Evolutionary conservation across 2,888 invertebrate genomes (phyloP), one percentile per base, ranked within the genome.

Genomic region (Hypselothyrea guttata): DNA sequence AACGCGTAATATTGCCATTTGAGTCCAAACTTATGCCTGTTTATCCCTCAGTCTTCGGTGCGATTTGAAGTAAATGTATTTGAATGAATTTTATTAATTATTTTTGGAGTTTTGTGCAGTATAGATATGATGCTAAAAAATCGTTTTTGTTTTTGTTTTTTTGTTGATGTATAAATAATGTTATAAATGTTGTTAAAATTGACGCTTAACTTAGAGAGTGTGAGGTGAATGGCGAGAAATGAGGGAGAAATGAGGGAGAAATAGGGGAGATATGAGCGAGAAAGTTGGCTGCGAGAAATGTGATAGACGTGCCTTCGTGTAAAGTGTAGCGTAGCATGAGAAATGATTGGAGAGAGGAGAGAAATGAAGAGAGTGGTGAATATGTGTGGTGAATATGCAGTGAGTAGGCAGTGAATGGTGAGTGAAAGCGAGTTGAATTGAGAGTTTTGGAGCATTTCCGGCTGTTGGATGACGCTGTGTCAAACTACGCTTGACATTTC

Each of bases 251-350:
- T 13, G 16, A 46, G 2, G 34, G 38, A 35, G 35, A 40, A 46
- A 38, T 8, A 12, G 13, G 27, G 12, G 35, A 30, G 18, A 28
- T 22, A 9, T 41, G 45, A 56, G 34, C 41, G 37, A 40, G 63
- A 67, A 71, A 73, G 71, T 22, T 79, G 84, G 76, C 86, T 82
- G 75, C 73, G 84, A 84, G 84, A 84, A 84, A 84, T 84, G 86
- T 77, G 84, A 86, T 79, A 82, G 74, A 71, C 86, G 86, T 84
- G 86, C 84, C 69, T 74, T 60, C 63, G 77, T 81, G 81, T 84
- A 61, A 59, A 82, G 75, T 82, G 77, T 78, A 82, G 78, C 75
- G 78, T 82, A 78, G 78, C 59, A 65, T 66, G 66, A 69, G 52
- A 13, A n/a, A 33, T n/a, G 33, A 47, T n/a, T n/a, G n/a, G 47